Conservation (phyloP, 2,113 vertebrate genomes). For the Nothoprocta perdicaria region DNA sequence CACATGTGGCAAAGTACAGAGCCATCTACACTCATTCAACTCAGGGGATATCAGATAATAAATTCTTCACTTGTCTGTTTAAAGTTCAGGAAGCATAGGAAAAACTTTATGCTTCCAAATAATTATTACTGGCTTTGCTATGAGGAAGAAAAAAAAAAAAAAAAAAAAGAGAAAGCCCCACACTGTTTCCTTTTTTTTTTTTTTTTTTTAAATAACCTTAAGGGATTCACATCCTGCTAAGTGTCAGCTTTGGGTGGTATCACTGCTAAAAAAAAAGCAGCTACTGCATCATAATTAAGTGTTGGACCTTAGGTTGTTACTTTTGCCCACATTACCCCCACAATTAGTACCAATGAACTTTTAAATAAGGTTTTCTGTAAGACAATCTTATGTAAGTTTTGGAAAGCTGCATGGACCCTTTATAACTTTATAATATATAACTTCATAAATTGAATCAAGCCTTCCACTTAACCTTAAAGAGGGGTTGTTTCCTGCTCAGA, state of each 20-base stretch:
- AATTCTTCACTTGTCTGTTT: background rate
- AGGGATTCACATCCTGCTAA: background rate
- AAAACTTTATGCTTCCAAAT: background rate
- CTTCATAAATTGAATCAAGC: background rate
- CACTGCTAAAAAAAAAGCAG: background rate
- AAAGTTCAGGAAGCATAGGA: background rate
- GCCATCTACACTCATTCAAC: background rate
- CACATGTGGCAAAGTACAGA: background rate
- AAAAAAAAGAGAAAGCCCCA: too few species aligned
- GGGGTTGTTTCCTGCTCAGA: background rate
- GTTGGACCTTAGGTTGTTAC: background rate
- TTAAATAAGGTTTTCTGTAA: background rate
- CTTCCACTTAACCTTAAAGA: background rate
- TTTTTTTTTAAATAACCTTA: background rate
- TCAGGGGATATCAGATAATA: background rate
- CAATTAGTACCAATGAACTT: background rate
- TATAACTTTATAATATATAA: too few species aligned
- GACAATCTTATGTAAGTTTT: background rate
- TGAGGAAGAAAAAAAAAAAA: background rate
- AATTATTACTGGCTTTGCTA: background rate
- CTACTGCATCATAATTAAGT: background rate
- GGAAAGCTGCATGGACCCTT: background rate
- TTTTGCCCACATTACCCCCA: background rate
- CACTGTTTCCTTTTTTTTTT: background rate
- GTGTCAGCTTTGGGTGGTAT: background rate